Evolutionary conservation across 1,140 invertebrate species (phyloP).

Genomic region (Neodiprion virginianus): DNA sequence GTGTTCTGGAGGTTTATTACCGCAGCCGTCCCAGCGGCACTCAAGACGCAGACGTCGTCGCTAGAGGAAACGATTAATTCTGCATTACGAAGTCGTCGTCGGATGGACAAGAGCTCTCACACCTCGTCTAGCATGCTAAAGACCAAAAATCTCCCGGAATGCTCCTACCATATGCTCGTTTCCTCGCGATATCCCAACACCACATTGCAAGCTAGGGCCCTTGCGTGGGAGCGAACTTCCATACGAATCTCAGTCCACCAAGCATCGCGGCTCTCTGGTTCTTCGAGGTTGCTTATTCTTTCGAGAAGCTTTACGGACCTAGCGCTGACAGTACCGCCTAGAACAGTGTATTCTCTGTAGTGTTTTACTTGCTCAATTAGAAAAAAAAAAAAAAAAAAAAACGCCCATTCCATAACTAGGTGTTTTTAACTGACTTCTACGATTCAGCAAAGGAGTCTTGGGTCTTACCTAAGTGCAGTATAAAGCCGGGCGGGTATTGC

Average conservation of each 20-base stretch:
- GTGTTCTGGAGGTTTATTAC: slow-evolving; percentile 72
- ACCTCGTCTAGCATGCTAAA: slow-evolving; percentile 9
- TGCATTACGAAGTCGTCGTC: not conserved
- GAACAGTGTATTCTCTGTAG: slow-evolving; percentile 15
- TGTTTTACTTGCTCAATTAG: not conserved
- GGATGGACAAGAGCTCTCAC: not conserved
- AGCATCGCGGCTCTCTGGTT: slow-evolving; percentile 87
- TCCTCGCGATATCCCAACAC: slow-evolving; percentile 91
- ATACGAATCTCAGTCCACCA: slow-evolving; percentile 97
- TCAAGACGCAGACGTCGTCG: slow-evolving; percentile 94
- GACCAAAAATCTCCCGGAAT: not conserved
- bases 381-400: not conserved
- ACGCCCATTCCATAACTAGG: not conserved
- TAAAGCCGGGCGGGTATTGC: slow-evolving; percentile 87
- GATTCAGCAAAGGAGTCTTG: not conserved
- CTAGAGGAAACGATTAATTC: slow-evolving; percentile 59
- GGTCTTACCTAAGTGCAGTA: slow-evolving; percentile 82
- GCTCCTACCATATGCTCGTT: slow-evolving; percentile 84
- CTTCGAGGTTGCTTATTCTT: slow-evolving; percentile 81
- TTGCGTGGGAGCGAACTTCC: slow-evolving; percentile 91
- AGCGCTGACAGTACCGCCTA: slow-evolving; percentile 85
- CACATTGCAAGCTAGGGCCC: slow-evolving; percentile 91
- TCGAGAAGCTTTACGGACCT: slow-evolving; percentile 89
- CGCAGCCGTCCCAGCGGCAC: slow-evolving; percentile 92
- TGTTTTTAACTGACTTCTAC: not conserved